Percentiles rank a stretch among this genome's conserved stretches.
These are phyloP conservation scores for Trissolcus basalis DNA, from an alignment of 1,140 invertebrate species.

Conservation along the genomic window DNA sequence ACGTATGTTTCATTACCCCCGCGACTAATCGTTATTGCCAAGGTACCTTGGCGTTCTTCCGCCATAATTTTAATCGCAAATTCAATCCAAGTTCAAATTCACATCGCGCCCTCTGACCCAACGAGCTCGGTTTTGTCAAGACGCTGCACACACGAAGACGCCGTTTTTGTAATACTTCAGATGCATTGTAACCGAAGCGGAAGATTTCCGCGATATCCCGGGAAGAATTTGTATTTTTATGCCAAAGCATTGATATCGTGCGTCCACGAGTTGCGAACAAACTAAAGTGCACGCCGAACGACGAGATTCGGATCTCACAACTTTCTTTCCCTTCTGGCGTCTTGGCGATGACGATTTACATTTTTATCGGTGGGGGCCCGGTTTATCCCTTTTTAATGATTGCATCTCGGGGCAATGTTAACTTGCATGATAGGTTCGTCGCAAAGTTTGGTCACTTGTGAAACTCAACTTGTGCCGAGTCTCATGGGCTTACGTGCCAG, in stretches of 20 bases:
- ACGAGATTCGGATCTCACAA: conserved; percentile 44
- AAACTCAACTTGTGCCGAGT: conserved; percentile 24
- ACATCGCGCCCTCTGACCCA: neutral
- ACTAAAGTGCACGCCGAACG: conserved; percentile 21
- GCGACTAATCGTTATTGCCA: conserved; percentile 23
- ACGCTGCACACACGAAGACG: neutral
- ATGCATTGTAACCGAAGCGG: conserved; percentile 3
- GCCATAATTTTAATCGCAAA: conserved; percentile 10
- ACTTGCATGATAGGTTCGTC: conserved; percentile 42
- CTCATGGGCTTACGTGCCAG: conserved; percentile 32
- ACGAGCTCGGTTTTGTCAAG: neutral
- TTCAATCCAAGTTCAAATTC: conserved; percentile 1
- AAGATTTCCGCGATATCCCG: conserved; percentile 21
- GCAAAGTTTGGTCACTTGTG: conserved; percentile 29
- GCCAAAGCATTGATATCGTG: conserved; percentile 26
- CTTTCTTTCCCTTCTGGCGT: conserved; percentile 32
- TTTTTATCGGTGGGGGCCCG: conserved; percentile 31
- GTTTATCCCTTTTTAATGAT: conserved; percentile 43
- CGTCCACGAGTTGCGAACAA: conserved; percentile 14
- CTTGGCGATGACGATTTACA: conserved; percentile 47
- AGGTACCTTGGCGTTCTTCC: neutral
- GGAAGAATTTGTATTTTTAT: conserved; percentile 27
- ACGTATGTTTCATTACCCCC: conserved; percentile 11
- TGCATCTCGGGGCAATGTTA: conserved; percentile 22
- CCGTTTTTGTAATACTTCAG: conserved; percentile 10